phyloP scores from a whole-genome alignment of 2,113 vertebrate genomes.

The Pseudopipra pipra region DNA sequence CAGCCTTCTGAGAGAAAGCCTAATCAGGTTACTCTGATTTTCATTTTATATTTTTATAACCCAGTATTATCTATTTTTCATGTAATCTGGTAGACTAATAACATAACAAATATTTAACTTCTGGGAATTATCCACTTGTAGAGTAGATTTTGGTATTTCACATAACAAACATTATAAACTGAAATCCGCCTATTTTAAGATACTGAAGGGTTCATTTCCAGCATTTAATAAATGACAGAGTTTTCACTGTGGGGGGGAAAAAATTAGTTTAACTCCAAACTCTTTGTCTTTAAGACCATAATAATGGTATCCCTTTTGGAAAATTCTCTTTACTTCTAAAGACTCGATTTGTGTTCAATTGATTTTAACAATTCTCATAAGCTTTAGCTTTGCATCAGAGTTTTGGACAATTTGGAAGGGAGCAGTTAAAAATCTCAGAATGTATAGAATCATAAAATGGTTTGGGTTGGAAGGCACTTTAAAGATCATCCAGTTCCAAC shows the following conservation, averaged over 20 bases:
- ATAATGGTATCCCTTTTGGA: background rate
- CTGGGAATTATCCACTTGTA: background rate
- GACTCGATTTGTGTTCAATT: background rate
- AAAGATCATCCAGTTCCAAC: background rate
- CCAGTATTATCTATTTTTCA: background rate
- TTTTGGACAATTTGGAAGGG: background rate
- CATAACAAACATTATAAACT: background rate
- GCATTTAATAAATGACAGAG: background rate
- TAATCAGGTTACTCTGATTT: constrained; percentile 17
- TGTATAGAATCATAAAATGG: background rate
- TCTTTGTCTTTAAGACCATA: background rate
- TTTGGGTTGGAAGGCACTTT: background rate
- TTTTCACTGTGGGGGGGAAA: background rate
- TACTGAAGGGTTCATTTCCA: background rate
- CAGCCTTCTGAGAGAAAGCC: background rate
- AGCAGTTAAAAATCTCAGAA: background rate
- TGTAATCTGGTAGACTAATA: constrained; percentile 26
- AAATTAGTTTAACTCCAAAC: background rate
- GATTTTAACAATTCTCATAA: background rate
- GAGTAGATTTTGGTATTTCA: background rate
- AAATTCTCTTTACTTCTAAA: background rate
- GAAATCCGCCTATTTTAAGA: background rate
- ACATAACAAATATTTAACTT: background rate
- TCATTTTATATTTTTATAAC: constrained; percentile 8
- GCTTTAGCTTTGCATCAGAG: background rate